phyloP scores from a whole-genome alignment of 2,113 vertebrate species.

The Ia io region DNA sequence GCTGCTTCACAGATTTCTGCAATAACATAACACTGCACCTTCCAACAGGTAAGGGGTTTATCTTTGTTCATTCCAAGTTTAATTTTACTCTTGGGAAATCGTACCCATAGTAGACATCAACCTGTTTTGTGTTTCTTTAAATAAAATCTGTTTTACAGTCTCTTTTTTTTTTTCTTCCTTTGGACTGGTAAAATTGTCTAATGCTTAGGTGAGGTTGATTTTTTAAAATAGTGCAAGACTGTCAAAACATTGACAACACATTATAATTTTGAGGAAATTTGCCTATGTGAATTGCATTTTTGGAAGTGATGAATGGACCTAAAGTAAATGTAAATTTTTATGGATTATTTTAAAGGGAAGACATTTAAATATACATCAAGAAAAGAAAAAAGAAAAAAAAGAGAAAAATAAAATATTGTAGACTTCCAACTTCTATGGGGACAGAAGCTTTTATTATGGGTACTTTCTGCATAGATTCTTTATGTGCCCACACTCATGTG shows the following conservation, averaged over 20 bases:
- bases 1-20: constrained; percentile 98
- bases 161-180: background rate
- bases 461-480: background rate
- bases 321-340: background rate
- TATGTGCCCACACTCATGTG: background rate
- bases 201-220: background rate
- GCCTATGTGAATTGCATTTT: constrained; percentile 11
- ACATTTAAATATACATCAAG: background rate
- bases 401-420: background rate
- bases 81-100: constrained; percentile 20
- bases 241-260: constrained; percentile 19
- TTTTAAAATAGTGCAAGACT: background rate
- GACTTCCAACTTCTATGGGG: background rate
- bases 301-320: constrained; percentile 25
- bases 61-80: constrained; percentile 25
- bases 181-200: background rate
- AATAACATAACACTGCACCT: constrained; percentile 94
- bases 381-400: background rate
- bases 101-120: background rate
- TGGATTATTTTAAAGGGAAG: background rate
- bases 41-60: constrained; percentile 83
- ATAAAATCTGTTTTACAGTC: background rate
- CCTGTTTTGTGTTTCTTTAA: constrained; percentile 28
- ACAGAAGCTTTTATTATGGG: background rate
- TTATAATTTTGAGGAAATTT: constrained; percentile 21